Evolutionary conservation across 2,113 vertebrate genomes (phyloP).

Genomic region (Lethenteron camtschaticum): DNA sequence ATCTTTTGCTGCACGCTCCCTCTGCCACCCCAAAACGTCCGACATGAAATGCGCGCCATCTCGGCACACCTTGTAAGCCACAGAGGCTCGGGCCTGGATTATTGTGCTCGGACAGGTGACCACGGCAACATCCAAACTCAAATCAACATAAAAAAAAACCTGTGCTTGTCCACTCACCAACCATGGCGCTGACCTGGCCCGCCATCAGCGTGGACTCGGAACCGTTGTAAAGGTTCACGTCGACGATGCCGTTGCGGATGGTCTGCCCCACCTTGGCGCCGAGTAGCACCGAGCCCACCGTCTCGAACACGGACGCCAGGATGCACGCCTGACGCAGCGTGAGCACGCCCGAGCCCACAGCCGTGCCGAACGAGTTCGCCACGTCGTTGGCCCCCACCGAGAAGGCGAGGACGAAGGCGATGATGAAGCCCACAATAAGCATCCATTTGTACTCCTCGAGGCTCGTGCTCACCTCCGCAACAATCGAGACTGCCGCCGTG

Average conservation of each 20-base stretch:
- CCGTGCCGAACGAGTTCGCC: slow-evolving; percentile 89
- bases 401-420: slow-evolving; percentile 80
- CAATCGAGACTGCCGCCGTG: slow-evolving; percentile 9
- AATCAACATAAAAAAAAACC: not conserved
- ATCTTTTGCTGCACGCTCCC: no score
- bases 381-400: slow-evolving; percentile 93
- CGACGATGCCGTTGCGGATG: slow-evolving; percentile 70
- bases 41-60: no score
- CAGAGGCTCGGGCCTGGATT: no score
- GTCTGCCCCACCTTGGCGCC: slow-evolving; percentile 92
- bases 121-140: not conserved
- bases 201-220: slow-evolving; percentile 39
- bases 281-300: slow-evolving; percentile 60
- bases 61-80: no score
- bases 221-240: slow-evolving; percentile 45
- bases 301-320: slow-evolving; percentile 74
- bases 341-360: slow-evolving; percentile 77
- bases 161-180: slow-evolving; percentile 36
- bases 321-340: slow-evolving; percentile 69
- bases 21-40: no score
- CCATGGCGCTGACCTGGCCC: slow-evolving; percentile 61
- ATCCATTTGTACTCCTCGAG: slow-evolving; percentile 42
- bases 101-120: not conserved
- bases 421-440: slow-evolving; percentile 61
- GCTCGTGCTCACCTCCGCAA: not conserved